phyloP scores from a whole-genome alignment of 1,140 invertebrate species.

The Teleogryllus occipitalis region DNA sequence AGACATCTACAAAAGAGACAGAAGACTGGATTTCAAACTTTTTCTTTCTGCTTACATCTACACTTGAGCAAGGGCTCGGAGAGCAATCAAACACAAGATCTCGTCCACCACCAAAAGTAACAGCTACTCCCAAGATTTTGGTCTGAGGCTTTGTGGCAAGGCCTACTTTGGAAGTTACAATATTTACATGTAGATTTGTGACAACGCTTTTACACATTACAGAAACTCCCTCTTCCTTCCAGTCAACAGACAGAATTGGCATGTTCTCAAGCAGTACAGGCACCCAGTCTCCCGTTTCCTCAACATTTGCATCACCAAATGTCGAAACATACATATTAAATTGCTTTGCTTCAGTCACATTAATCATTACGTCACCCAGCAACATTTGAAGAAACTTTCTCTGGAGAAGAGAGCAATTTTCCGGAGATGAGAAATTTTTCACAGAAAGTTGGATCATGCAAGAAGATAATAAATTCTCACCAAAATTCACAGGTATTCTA shows the following conservation, averaged over 20 bases:
- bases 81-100: constrained; percentile 33
- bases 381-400: constrained; percentile 36
- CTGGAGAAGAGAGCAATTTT: constrained; percentile 40
- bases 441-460: constrained; percentile 11
- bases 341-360: constrained; percentile 30
- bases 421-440: constrained; percentile 21
- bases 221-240: neutral
- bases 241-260: constrained; percentile 20
- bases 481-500: constrained; percentile 38
- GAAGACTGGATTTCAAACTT: constrained; percentile 35
- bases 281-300: constrained; percentile 44
- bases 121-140: constrained; percentile 33
- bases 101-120: constrained; percentile 33
- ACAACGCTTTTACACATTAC: constrained; percentile 37
- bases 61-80: constrained; percentile 22
- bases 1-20: constrained; percentile 53
- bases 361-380: constrained; percentile 31
- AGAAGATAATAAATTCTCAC: constrained; percentile 33
- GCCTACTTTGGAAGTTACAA: constrained; percentile 41
- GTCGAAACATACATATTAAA: constrained; percentile 43
- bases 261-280: constrained; percentile 39
- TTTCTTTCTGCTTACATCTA: constrained; percentile 28
- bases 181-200: constrained; percentile 41
- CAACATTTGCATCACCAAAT: constrained; percentile 46
- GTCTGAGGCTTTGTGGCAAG: constrained; percentile 36